phyloP scores from a whole-genome alignment of 2,888 invertebrate genomes.

The Drosophila sordidula region DNA sequence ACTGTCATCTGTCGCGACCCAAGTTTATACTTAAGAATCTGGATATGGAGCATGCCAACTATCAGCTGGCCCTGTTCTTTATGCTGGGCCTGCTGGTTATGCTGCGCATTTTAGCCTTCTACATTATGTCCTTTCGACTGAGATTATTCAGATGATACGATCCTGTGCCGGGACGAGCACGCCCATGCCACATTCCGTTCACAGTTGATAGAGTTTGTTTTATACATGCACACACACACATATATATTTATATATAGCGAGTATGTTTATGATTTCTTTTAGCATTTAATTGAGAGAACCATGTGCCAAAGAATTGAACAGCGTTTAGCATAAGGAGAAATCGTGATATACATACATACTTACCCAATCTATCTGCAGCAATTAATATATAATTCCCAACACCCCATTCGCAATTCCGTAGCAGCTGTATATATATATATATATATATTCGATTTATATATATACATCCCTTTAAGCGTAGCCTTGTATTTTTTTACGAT shows the following conservation, averaged over 20 bases:
- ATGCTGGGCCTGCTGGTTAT: slow-evolving; percentile 88
- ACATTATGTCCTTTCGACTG: slow-evolving; percentile 88
- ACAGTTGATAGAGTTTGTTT: slow-evolving; percentile 25
- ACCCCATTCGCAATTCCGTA: slow-evolving; percentile 24
- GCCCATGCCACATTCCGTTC: slow-evolving; percentile 60
- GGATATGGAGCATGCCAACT: slow-evolving; percentile 89
- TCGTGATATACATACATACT: slow-evolving; percentile 69
- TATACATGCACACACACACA: slow-evolving; percentile 12
- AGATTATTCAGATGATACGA: slow-evolving; percentile 85
- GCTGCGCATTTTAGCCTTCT: slow-evolving; percentile 88
- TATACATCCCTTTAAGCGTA: slow-evolving; percentile 31
- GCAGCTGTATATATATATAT: slow-evolving; percentile 9
- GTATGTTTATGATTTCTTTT: slow-evolving; percentile 64
- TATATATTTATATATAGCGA: slow-evolving; percentile 9
- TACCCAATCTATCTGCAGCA: slow-evolving; percentile 25
- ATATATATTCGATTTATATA: slow-evolving; percentile 11
- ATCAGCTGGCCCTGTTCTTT: slow-evolving; percentile 88
- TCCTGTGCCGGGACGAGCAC: background rate
- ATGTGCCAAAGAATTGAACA: slow-evolving; percentile 76
- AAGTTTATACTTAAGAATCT: slow-evolving; percentile 90
- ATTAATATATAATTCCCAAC: slow-evolving; percentile 4
- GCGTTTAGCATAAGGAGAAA: slow-evolving; percentile 70
- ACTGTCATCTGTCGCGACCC: slow-evolving; percentile 91
- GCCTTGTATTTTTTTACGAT: slow-evolving; percentile 55
- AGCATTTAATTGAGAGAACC: slow-evolving; percentile 70